phyloP scores from a whole-genome alignment of 2,797 vertebrate species.

The Intellagama lesueurii region DNA sequence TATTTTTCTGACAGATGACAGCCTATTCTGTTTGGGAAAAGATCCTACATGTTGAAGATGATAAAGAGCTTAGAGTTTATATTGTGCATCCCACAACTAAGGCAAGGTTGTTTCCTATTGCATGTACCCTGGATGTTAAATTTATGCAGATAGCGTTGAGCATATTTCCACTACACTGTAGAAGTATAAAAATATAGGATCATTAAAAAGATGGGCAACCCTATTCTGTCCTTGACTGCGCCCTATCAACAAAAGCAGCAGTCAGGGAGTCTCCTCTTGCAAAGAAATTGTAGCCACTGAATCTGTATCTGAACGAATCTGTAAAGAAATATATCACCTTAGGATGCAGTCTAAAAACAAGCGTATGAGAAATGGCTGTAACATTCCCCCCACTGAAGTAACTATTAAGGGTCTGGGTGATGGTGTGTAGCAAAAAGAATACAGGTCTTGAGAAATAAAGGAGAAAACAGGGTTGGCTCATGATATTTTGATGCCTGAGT shows the following conservation, averaged over 20 bases:
- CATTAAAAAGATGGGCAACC: slow-evolving; percentile 29
- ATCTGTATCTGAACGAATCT: not conserved
- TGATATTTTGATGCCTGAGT: not conserved
- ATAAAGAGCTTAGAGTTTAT: slow-evolving; percentile 42
- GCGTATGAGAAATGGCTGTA: not conserved
- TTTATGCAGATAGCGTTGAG: slow-evolving; percentile 27
- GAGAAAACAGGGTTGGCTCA: not conserved
- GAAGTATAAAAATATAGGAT: not conserved
- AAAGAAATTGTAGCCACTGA: not conserved
- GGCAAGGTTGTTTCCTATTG: slow-evolving; percentile 22
- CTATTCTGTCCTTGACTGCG: slow-evolving; percentile 19
- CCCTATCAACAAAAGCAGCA: slow-evolving; percentile 28
- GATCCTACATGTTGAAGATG: slow-evolving; percentile 32
- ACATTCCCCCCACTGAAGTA: not conserved
- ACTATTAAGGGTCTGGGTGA: not conserved
- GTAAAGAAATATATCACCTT: not conserved
- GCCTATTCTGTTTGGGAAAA: slow-evolving; percentile 35
- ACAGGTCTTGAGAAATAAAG: not conserved
- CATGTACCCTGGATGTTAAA: slow-evolving; percentile 28
- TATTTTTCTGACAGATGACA: slow-evolving; percentile 51
- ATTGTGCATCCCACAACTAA: slow-evolving; percentile 14
- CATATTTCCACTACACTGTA: not conserved
- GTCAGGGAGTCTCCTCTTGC: not conserved
- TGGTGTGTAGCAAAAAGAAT: not conserved
- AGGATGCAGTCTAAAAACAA: not conserved